Evolutionary conservation across 92 coral and sea anemone species (phyloP).

Genomic region (Blastomussa wellsi): DNA sequence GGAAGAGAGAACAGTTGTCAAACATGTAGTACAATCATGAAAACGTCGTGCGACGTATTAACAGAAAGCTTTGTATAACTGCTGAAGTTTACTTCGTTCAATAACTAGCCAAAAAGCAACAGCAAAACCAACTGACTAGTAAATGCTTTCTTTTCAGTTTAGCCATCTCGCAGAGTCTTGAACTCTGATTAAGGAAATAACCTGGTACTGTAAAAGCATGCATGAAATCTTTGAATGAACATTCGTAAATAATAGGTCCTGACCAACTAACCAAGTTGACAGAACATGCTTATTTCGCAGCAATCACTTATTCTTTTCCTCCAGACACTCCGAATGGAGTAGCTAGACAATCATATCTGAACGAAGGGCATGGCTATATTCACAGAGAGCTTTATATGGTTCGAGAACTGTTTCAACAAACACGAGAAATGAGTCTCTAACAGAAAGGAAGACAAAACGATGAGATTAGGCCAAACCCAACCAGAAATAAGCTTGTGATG

Average conservation of each 20-base stretch:
- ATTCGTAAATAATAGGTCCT: constrained; percentile 72
- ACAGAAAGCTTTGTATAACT: too few species aligned
- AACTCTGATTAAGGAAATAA: neutral
- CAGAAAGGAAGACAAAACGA: constrained; percentile 3
- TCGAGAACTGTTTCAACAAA: constrained; percentile 1
- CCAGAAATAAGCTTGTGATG: constrained; percentile 20
- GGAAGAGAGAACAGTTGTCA: neutral
- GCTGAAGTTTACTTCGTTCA: constrained; percentile 11
- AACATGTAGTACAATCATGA: neutral
- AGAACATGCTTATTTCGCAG: constrained; percentile 21
- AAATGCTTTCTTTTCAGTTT: neutral
- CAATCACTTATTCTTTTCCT: constrained; percentile 2
- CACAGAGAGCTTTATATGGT: neutral
- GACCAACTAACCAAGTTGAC: constrained; percentile 33
- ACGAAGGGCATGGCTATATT: neutral
- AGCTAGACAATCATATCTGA: constrained; percentile 3
- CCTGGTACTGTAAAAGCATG: constrained; percentile 29
- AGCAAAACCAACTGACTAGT: neutral
- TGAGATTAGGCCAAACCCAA: neutral
- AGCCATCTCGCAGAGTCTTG: too few species aligned
- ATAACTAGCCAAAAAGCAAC: neutral
- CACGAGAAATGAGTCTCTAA: neutral
- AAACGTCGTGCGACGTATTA: constrained; percentile 30
- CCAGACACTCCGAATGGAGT: neutral
- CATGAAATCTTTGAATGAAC: constrained; percentile 63